Percentiles rank a stretch among this genome's conserved stretches.
Evolutionary conservation across 2,888 invertebrate species (phyloP).

Genomic region (Ptilodon capucinus): DNA sequence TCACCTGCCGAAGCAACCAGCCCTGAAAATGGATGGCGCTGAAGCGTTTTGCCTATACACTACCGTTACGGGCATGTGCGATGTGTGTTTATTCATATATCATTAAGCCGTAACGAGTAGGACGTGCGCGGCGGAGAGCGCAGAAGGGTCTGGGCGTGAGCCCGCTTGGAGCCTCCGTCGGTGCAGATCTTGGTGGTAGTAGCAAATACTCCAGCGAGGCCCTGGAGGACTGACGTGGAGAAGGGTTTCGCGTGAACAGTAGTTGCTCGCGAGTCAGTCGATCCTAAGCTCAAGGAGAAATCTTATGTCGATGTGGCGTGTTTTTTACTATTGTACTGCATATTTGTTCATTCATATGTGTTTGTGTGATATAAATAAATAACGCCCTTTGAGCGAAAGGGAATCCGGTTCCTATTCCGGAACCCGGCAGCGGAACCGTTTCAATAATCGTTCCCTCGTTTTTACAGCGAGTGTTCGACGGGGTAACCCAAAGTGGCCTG

Average conservation of each 20-base stretch:
- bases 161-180: conserved; percentile 77
- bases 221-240: conserved; percentile 83
- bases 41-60: conserved; percentile 77
- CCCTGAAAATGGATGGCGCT: conserved; percentile 47
- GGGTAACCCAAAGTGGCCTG: conserved; percentile 71
- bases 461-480: conserved; percentile 39
- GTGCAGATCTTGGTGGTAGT: conserved; percentile 87
- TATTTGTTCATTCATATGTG: conserved; percentile 65
- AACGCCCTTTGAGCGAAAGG: conserved; percentile 73
- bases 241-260: conserved; percentile 78
- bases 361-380: conserved; percentile 31
- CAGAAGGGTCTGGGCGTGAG: conserved; percentile 82
- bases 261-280: conserved; percentile 82
- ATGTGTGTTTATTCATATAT: conserved; percentile 19
- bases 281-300: conserved; percentile 82
- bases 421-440: conserved; percentile 81
- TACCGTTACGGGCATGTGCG: conserved; percentile 64
- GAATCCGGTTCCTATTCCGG: conserved; percentile 83
- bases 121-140: conserved; percentile 73
- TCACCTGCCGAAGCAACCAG: conserved; percentile 70
- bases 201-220: conserved; percentile 86
- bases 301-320: conserved; percentile 66
- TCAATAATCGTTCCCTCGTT: conserved; percentile 62
- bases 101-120: conserved; percentile 84
- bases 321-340: conserved; percentile 22